Conservation (phyloP, 2,888 invertebrate species). For the Hymenopus coronatus region DNA sequence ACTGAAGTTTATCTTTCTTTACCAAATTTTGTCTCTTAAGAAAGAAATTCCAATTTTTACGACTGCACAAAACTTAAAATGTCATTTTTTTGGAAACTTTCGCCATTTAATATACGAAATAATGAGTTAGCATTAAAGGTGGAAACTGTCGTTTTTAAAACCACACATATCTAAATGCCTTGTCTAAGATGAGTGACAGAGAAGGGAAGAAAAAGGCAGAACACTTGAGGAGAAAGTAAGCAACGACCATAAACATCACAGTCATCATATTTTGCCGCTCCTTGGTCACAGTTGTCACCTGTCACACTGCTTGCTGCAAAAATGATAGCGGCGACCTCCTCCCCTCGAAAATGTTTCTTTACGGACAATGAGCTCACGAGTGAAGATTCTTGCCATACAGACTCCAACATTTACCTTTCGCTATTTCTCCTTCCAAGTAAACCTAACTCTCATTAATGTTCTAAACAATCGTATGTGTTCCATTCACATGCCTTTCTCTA, state of each 20-base stretch:
- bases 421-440: too few species aligned
- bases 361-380: not conserved
- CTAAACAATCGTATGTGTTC: too few species aligned
- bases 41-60: too few species aligned
- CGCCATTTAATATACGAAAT: too few species aligned
- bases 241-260: not conserved
- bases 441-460: too few species aligned
- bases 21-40: too few species aligned
- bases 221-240: not conserved
- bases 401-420: not conserved
- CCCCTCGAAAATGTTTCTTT: not conserved
- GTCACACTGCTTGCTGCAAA: constrained; percentile 5
- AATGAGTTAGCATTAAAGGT: too few species aligned
- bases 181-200: not conserved
- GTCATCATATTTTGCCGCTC: not conserved
- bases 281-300: not conserved
- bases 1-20: too few species aligned
- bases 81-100: too few species aligned
- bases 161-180: not conserved
- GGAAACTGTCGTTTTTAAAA: too few species aligned
- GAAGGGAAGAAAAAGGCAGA: not conserved
- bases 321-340: not conserved
- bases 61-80: too few species aligned
- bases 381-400: not conserved
- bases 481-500: too few species aligned